A percentile compares a stretch with the other conserved stretches of the same genome.
Evolutionary conservation across 2,113 vertebrate species (phyloP).

Genomic region (Equus przewalskii): DNA sequence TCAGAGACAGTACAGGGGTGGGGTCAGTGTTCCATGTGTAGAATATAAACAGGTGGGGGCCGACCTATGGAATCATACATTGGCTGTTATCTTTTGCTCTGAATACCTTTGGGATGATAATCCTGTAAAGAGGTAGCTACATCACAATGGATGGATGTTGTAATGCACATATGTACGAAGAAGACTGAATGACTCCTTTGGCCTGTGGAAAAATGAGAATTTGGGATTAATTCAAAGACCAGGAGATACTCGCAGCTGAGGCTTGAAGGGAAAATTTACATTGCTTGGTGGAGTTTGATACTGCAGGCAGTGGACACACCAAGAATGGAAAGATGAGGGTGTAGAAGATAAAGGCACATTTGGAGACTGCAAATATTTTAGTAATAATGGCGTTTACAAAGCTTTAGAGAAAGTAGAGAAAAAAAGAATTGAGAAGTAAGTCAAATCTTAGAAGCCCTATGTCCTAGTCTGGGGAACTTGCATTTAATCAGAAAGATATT

Average conservation of each 20-base stretch:
- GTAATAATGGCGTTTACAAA: neutral
- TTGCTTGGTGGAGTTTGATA: neutral
- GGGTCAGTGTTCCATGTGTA: too few species aligned
- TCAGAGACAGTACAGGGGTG: neutral
- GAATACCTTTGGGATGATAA: neutral
- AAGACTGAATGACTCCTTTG: neutral
- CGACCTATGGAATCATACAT: neutral
- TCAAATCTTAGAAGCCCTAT: neutral
- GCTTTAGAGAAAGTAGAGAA: neutral
- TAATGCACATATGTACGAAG: neutral
- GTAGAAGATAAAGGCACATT: neutral
- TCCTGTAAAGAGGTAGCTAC: neutral
- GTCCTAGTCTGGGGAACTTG: neutral
- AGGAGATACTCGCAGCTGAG: neutral
- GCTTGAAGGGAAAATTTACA: neutral
- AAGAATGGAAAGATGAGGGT: neutral
- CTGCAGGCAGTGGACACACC: neutral
- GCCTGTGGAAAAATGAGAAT: neutral
- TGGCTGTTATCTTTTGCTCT: neutral
- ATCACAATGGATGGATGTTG: neutral
- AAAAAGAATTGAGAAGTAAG: neutral
- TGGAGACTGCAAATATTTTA: neutral
- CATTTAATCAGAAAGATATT: neutral
- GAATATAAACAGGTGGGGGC: neutral
- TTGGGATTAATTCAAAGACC: conserved; percentile 46